Evolutionary conservation across 1,140 invertebrate species (phyloP).

Genomic region (Aethina tumida): DNA sequence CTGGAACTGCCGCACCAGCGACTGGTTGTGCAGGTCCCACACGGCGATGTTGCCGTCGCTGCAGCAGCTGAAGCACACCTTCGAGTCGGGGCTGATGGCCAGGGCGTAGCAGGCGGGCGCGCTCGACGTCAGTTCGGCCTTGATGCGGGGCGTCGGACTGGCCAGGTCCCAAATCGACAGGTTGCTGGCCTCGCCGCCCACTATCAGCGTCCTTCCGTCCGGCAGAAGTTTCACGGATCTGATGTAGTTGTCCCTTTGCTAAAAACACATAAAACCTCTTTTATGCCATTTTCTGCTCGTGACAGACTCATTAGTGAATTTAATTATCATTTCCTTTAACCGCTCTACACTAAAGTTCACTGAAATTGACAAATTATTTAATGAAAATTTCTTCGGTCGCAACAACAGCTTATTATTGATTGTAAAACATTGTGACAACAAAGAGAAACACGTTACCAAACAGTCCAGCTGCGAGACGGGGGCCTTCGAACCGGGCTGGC

Average conservation of each 20-base stretch:
- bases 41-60: conserved; percentile 95
- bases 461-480: conserved; percentile 77
- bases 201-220: conserved; percentile 83
- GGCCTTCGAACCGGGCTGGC: conserved; percentile 58
- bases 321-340: too few species aligned
- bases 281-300: too few species aligned
- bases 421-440: too few species aligned
- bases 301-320: too few species aligned
- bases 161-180: conserved; percentile 86
- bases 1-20: conserved; percentile 84
- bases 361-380: too few species aligned
- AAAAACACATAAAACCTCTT: conserved; percentile 18
- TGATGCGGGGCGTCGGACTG: conserved; percentile 76
- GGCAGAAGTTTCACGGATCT: conserved; percentile 82
- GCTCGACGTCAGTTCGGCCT: conserved; percentile 87
- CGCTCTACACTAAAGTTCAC: too few species aligned
- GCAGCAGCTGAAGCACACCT: conserved; percentile 95
- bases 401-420: too few species aligned
- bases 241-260: conserved; percentile 82
- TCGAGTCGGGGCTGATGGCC: conserved; percentile 82
- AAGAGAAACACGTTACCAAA: conserved; percentile 39
- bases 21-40: conserved; percentile 93
- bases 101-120: conserved; percentile 89
- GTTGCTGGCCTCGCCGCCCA: conserved; percentile 85
- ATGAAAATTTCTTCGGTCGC: too few species aligned